These are phyloP conservation scores for Planococcus citri DNA, from an alignment of 1,140 invertebrate genomes.

Conservation along the genomic window DNA sequence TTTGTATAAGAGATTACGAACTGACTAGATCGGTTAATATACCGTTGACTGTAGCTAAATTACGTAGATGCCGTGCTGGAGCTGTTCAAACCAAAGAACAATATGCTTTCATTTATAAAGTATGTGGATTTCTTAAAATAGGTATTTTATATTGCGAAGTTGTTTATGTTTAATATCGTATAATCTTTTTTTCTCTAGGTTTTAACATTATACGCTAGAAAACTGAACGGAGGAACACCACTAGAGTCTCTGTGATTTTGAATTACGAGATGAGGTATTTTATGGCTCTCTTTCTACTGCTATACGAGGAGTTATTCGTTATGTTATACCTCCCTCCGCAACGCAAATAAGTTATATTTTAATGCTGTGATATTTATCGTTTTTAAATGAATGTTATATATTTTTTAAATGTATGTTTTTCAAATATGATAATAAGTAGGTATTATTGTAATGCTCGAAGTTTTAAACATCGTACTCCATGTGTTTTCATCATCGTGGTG, in stretches of 20 bases:
- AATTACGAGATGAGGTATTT: background rate
- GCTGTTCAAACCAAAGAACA: conserved; percentile 70
- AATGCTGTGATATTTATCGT: background rate
- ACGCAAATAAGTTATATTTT: background rate
- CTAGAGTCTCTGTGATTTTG: background rate
- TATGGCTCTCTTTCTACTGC: background rate
- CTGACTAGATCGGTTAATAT: conserved; percentile 63
- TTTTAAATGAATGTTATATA: background rate
- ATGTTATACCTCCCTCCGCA: background rate
- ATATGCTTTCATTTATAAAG: conserved; percentile 55
- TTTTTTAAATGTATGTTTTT: background rate
- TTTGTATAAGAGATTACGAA: conserved; percentile 73
- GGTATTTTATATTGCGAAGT: no score
- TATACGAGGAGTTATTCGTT: background rate
- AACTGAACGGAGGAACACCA: conserved; percentile 7
- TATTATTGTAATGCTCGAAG: background rate
- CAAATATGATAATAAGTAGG: background rate
- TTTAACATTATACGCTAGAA: background rate
- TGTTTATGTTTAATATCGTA: background rate
- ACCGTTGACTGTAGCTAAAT: conserved; percentile 64
- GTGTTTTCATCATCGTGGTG: no score
- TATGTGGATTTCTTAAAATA: conserved; percentile 29
- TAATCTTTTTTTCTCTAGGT: background rate
- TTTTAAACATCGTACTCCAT: no score
- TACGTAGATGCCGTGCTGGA: conserved; percentile 73